A percentile compares a stretch with the other conserved stretches of the same genome.
These are phyloP conservation scores for Forficula auricularia DNA, from an alignment of 1,140 invertebrate genomes.

Conservation along the genomic window DNA sequence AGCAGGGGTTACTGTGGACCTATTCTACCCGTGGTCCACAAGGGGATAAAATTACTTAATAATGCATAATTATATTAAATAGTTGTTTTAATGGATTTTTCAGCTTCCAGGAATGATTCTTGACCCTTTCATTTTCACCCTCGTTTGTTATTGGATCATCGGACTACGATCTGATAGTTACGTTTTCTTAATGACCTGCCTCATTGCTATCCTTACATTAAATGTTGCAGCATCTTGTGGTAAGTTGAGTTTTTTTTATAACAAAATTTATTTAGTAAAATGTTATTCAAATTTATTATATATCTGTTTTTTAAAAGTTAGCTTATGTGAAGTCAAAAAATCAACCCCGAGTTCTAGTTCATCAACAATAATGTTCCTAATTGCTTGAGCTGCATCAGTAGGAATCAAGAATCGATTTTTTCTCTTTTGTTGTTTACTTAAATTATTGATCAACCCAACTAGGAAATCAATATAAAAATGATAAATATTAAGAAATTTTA, in stretches of 20 bases:
- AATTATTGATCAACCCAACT: too few species aligned
- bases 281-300: too few species aligned
- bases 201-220: conserved; percentile 51
- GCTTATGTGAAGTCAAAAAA: conserved; percentile 41
- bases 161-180: conserved; percentile 44
- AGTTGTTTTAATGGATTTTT: conserved; percentile 18
- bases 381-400: conserved; percentile 40
- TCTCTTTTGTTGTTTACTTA: too few species aligned
- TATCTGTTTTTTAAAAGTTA: too few species aligned
- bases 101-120: conserved; percentile 62
- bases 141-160: conserved; percentile 60
- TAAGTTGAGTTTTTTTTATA: conserved; percentile 26
- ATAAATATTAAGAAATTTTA: too few species aligned
- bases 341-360: conserved; percentile 34
- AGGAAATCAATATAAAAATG: too few species aligned
- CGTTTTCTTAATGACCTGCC: conserved; percentile 47
- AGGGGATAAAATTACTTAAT: too few species aligned
- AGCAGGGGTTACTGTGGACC: too few species aligned
- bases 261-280: neutral
- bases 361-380: conserved; percentile 40
- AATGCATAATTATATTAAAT: too few species aligned
- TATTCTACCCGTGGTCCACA: too few species aligned
- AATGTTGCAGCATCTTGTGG: conserved; percentile 71
- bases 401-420: conserved; percentile 27
- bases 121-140: conserved; percentile 55